Percentiles rank a stretch among this genome's conserved stretches.
Conservation (phyloP, 2,113 vertebrate species). For the Phaethon lepturus region DNA sequence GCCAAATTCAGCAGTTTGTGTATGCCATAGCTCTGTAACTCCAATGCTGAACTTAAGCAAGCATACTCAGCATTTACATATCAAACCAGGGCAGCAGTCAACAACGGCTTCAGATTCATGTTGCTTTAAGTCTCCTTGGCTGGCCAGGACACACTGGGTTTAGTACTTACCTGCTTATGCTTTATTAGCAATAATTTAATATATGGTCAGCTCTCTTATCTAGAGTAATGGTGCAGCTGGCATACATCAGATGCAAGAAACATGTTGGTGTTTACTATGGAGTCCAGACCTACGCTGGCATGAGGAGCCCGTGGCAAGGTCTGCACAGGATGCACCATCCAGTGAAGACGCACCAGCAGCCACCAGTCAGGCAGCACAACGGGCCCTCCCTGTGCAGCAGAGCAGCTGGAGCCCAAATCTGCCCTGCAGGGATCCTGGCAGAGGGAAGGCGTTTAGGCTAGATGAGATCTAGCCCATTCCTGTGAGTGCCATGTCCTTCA, state of each 20-base stretch:
- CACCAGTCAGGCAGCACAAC: fast-evolving
- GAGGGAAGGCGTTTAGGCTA: background rate
- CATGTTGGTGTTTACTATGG: fast-evolving
- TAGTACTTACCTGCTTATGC: background rate
- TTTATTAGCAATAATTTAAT: background rate
- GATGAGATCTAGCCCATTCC: background rate
- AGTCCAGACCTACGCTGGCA: background rate
- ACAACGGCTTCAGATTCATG: background rate
- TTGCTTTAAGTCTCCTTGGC: background rate
- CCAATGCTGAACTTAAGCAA: background rate
- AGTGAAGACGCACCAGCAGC: background rate
- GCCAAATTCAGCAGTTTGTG: background rate
- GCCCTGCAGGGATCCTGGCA: background rate
- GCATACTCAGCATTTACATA: background rate
- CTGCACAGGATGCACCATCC: background rate
- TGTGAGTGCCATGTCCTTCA: fast-evolving
- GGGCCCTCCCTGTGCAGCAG: background rate
- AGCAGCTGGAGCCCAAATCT: background rate
- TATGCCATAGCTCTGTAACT: background rate
- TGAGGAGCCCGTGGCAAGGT: fast-evolving
- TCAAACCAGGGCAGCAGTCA: background rate
- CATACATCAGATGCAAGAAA: background rate
- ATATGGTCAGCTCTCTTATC: background rate
- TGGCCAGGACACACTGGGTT: background rate
- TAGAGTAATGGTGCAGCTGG: background rate